Base-by-base conservation (phyloP, 2,113 vertebrate genomes). In the Caracal caracal region DNA sequence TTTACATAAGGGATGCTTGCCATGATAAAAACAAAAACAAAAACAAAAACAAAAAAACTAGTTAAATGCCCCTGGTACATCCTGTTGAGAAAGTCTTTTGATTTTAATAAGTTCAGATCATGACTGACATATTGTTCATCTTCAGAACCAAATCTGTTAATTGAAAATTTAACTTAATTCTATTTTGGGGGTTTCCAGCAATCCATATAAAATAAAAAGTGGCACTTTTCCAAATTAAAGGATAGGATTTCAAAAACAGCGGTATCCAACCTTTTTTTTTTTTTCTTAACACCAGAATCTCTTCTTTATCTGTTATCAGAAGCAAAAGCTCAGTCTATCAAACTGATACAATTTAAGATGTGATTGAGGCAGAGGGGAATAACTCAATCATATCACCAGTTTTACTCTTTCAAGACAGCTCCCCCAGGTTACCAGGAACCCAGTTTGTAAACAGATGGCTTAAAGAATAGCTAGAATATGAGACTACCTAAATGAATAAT, bases 61-160 rank as follows among this genome's bases (percentile, higher is more conserved):
- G 10, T 30, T 79, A 78, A 76, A 9, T 88, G 37, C 6, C n/a
- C 37, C 28, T 33, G 3, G 15, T 53, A 6, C 12, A 4, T 65
- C 17, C 16, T 22, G 22, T 0, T 37, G 22, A 40, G 65, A 10
- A 59, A 73, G 4, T 71, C 35, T 53, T 37, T 35, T 70, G 20
- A 94, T 37, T 63, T 96, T 70, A 15, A 66, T 61, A 35, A 89
- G 10, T 80, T 96, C n/a, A 86, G 33, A 47, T 86, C 11, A 78
- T 85, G 17, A 78, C 30, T 94, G 10, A 92, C 37, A 28, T 37
- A 85, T 24, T 78, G 43, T 12, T 95, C 9, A 71, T 79, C 91
- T 97, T 80, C 4, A 65, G 47, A 93, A 90, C 4, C 53, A 94
- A 94, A 96, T 59, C 19, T 5, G 84, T 26, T 89, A 83, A 47